Base-by-base conservation (phyloP, 2,888 invertebrate genomes). In the Dermolepida albohirtum region DNA sequence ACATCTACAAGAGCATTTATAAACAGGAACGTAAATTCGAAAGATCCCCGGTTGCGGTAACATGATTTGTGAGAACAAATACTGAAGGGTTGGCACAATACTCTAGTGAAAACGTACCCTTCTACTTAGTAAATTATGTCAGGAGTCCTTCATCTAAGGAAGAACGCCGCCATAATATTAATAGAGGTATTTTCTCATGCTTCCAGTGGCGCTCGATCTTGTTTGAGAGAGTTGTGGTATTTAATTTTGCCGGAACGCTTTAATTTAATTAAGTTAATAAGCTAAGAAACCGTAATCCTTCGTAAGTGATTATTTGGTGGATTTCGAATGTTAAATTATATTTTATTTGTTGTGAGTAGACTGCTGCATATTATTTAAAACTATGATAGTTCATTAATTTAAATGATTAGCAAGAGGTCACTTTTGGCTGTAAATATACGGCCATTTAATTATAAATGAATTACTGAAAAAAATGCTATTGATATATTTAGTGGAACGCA, bases 121-220 rank as follows among this genome's bases (percentile, higher is more conserved):
- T 50, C 50, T 50, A 22, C 50, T n/a, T 50, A 50, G 50, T 50
- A 27, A 50, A 50, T 50, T 50, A 50, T 50, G 50, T 50, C 50
- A 50, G 50, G 17, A 50, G 22, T 22, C 50, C 50, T 50, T 50
- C 50, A 22, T 50, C 22, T 10, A n/a, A 22, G n/a, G 50, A 50
- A 16, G 50, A 50, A 50, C 27, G 27, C 22, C 22, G 50, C 22
- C 50, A 17, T 22, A 27, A 50, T 50, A 50, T 50, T 50, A 50
- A 50, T 50, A 17, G 27, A 22, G 50, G 16, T 22, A 22, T 50
- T 50, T 50, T 50, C 6, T 50, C 50, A 50, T 11, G 50, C 22
- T 50, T 22, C 27, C 8, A 50, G n/a, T 16, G 27, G 27, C 50
- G n/a, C 50, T 50, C 27, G 17, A 50, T 50, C 22, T n/a, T 27